Evolutionary conservation across 2,888 invertebrate species (phyloP), one percentile per base, ranked within the genome.

Genomic region (Nipponacmea schrenckii): DNA sequence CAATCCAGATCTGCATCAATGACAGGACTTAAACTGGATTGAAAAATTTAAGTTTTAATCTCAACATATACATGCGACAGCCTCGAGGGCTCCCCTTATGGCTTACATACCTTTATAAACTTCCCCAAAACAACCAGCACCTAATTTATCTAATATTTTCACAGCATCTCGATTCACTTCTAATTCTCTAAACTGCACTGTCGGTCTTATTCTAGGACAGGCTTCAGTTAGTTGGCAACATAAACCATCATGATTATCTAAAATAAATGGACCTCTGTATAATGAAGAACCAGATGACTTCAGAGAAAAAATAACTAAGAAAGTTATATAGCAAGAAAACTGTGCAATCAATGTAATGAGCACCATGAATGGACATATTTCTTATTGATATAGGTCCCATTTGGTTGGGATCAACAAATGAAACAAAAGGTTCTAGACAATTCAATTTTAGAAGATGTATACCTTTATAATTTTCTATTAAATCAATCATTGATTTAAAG

Each of bases 141-240:
- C 99, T 73, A 98, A 91, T 88, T 96, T 96, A 80, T 93, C 92
- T 74, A 95, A 92, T 76, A 98, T 91, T 86, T 96, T 94, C 76
- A 99, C 93, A 89, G 97, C 95, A 48, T 92, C 92, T 70, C 98
- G 91, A 68, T 96, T 94, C 83, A 98, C 97, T 90, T 99, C 98
- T 93, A 98, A 96, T 90, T 98, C 98, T 94, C 97, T 97, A 93
- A 98, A 96, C 87, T 96, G 96, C 86, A 96, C 95, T 89, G 97
- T 96, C 5, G 98, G 98, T 88, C 96, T 94, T 24, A 87, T 74
- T 67, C 96, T 96, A 39, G 97, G 96, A 86, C 98, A 98, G 8
- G 98, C 94, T 86, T 94, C 93, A 62, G 96, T 95, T 74, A 98
- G 90, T 80, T 96, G 95, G 90, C 97, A 97, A 89, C 98, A 98